Percentiles rank a stretch among this genome's conserved stretches.
These are phyloP conservation scores for Eretmocerus hayati DNA, from an alignment of 2,888 invertebrate species.

Conservation along the genomic window DNA sequence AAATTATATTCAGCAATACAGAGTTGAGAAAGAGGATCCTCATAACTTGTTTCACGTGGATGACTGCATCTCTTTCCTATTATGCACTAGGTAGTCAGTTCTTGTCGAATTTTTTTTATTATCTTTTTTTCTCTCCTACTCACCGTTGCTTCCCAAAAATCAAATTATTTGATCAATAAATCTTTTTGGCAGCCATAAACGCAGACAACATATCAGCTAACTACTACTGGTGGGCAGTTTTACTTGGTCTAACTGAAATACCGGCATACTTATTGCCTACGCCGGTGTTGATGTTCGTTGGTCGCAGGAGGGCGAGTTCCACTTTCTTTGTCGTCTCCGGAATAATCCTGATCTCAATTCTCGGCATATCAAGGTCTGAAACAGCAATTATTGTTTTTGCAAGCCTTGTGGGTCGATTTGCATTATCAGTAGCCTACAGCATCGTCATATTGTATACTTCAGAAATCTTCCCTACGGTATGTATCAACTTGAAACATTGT, in stretches of 20 bases:
- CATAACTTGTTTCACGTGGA: slow-evolving; percentile 35
- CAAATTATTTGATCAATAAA: no score
- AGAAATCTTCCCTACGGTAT: slow-evolving; percentile 56
- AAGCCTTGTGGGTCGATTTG: slow-evolving; percentile 51
- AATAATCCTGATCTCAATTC: slow-evolving; percentile 47
- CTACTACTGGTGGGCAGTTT: slow-evolving; percentile 49
- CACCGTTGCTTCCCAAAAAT: no score
- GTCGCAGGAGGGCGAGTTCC: slow-evolving; percentile 47
- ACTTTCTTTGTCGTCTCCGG: slow-evolving; percentile 48
- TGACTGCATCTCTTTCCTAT: slow-evolving; percentile 34
- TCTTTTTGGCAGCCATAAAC: slow-evolving; percentile 48
- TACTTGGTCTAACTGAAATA: slow-evolving; percentile 51
- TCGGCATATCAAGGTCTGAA: slow-evolving; percentile 41
- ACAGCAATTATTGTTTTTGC: slow-evolving; percentile 36
- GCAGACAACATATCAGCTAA: slow-evolving; percentile 51
- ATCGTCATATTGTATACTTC: slow-evolving; percentile 55
- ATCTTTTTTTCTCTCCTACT: no score
- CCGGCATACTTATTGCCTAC: slow-evolving; percentile 52
- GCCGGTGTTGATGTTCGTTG: slow-evolving; percentile 47
- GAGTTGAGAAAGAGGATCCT: slow-evolving; percentile 29
- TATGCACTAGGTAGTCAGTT: slow-evolving; percentile 36
- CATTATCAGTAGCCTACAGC: slow-evolving; percentile 54
- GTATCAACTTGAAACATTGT: no score
- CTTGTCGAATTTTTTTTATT: no score
- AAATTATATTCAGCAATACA: slow-evolving; percentile 26